phyloP scores from a whole-genome alignment of 2,888 invertebrate genomes.

The Heliconius ismenius region DNA sequence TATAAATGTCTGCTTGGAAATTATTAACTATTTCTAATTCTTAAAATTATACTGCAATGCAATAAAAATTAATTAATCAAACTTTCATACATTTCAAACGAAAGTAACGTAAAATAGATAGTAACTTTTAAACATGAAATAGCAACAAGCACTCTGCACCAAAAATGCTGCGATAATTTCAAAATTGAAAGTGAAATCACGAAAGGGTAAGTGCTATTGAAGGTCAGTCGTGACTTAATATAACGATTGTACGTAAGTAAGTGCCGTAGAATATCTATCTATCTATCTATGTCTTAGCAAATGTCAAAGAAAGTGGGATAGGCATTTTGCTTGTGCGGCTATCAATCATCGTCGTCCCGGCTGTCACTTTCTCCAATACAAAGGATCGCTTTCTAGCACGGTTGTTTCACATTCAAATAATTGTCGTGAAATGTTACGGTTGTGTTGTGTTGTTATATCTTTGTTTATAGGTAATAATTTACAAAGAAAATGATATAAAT shows the following conservation, averaged over 20 bases:
- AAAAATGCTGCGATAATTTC: not conserved
- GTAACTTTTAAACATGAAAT: not conserved
- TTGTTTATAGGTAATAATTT: not conserved
- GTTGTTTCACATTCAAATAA: conserved; percentile 52
- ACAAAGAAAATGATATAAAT: not conserved
- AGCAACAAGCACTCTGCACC: not conserved
- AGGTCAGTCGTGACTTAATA: conserved; percentile 21
- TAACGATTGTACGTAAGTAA: not conserved
- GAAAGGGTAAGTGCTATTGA: conserved; percentile 17
- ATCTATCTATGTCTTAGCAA: conserved; percentile 30
- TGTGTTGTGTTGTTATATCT: too few species aligned
- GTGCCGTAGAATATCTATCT: conserved; percentile 9
- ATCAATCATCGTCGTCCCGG: conserved; percentile 58
- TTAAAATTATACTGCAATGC: too few species aligned
- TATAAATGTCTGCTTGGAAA: too few species aligned
- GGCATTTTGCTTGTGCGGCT: conserved; percentile 49
- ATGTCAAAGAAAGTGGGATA: conserved; percentile 56
- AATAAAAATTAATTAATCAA: not conserved
- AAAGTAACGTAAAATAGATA: not conserved
- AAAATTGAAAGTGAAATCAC: conserved; percentile 4
- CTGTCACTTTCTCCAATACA: conserved; percentile 66
- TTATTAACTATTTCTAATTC: too few species aligned
- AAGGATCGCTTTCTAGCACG: conserved; percentile 72
- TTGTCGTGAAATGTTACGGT: not conserved
- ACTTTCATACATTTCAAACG: not conserved